Evolutionary conservation across 2,888 invertebrate species (phyloP), one percentile per base, ranked within the genome.

Genomic region (Trachelus stipa): DNA sequence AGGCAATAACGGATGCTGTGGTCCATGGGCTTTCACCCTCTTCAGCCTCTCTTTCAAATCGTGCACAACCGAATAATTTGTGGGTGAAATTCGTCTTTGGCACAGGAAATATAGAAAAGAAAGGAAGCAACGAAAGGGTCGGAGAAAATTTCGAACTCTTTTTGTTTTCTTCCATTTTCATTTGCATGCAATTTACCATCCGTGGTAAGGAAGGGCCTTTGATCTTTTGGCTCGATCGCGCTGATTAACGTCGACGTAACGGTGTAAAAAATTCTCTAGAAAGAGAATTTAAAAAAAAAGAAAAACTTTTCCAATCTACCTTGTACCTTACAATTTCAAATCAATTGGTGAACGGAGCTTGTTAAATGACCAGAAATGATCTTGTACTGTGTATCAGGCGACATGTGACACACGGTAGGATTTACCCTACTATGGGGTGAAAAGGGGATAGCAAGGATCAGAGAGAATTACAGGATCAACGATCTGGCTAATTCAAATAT

Each of bases 1-100:
- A 56, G 40, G 40, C 75, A 79, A 79, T 76, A 79, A 78, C 15
- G 35, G 40, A 37, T 40, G 76, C 69, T 56, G 75, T 11, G n/a
- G 76, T 76, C 74, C 77, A 81, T 82, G 81, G 78, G 77, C 77
- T 76, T 80, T 37, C 80, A 80, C 82, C 83, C 84, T 83, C 84
- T 87, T 87, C 84, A 83, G 86, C 85, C 83, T 86, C 88, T 87
- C 87, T 86, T 86, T 86, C 84, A 83, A 83, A 80, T 83, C 83
- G 81, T 76, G 84, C 81, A 80, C 77, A 77, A 73, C 75, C 79
- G 81, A 85, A 85, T 89, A 89, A 89, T 89, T 89, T 87, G 83
- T 83, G 82, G 87, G 83, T 87, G 76, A 85, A 83, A 82, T 81
- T 79, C 80, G 84, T 87, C 88, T 88, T 88, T 56, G 87, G 23